These are phyloP conservation scores for Formica aserva DNA, from an alignment of 2,888 invertebrate genomes.

Conservation along the genomic window DNA sequence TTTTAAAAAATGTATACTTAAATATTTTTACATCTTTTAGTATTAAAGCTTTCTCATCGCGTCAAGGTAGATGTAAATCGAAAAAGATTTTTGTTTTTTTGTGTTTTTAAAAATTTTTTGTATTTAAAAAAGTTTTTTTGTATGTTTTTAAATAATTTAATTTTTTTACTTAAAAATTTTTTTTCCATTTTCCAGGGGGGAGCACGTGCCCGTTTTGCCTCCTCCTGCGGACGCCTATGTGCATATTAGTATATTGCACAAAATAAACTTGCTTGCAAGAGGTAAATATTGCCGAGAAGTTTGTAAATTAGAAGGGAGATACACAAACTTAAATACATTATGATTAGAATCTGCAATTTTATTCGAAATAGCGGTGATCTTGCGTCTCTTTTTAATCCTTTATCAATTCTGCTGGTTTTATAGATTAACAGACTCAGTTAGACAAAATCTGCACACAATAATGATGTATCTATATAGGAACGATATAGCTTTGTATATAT, in stretches of 20 bases:
- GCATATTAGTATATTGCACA: constrained; percentile 29
- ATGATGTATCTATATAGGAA: neutral
- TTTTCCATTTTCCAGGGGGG: too few species aligned
- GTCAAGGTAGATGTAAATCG: too few species aligned
- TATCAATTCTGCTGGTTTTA: constrained; percentile 18
- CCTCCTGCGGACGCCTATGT: too few species aligned
- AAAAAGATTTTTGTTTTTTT: too few species aligned
- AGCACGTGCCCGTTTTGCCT: too few species aligned
- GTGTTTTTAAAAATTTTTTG: too few species aligned
- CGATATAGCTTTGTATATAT: neutral
- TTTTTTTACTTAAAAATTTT: too few species aligned
- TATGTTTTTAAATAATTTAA: too few species aligned
- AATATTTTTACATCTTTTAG: too few species aligned
- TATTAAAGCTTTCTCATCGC: too few species aligned
- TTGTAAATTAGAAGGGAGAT: neutral
- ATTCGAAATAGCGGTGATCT: neutral
- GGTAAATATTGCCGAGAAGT: neutral
- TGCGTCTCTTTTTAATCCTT: constrained; percentile 5
- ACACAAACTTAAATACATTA: neutral
- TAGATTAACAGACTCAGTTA: neutral
- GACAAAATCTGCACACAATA: neutral
- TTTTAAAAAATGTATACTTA: too few species aligned
- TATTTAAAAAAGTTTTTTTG: too few species aligned
- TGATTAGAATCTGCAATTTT: neutral
- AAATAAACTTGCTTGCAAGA: constrained; percentile 18